These are phyloP conservation scores for Bombyx huttoni DNA, from an alignment of 2,888 invertebrate species.

Conservation along the genomic window DNA sequence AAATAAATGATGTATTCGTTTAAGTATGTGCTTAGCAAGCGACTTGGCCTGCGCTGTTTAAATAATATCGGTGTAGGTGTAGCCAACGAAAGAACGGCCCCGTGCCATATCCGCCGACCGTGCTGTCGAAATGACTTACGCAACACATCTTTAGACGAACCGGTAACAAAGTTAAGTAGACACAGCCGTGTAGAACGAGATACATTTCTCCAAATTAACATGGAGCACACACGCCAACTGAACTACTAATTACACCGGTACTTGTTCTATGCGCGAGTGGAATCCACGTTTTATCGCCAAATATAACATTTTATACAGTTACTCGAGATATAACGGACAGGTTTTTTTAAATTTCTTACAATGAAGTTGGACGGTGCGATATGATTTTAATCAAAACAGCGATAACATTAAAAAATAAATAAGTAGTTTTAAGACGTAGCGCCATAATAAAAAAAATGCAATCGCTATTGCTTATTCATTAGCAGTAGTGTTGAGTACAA, in stretches of 20 bases:
- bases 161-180: conserved; percentile 38
- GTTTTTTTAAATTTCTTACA: neutral
- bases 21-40: conserved; percentile 42
- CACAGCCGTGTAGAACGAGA: conserved; percentile 25
- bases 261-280: conserved; percentile 1
- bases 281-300: neutral
- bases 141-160: conserved; percentile 50
- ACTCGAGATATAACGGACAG: neutral
- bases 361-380: neutral
- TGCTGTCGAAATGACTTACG: conserved; percentile 59
- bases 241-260: conserved; percentile 8
- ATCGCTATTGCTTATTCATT: conserved; percentile 14
- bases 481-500: conserved; percentile 14
- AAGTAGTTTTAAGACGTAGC: neutral
- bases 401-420: neutral
- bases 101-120: conserved; percentile 58
- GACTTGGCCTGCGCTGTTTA: conserved; percentile 40
- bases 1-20: conserved; percentile 36
- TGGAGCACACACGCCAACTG: conserved; percentile 11
- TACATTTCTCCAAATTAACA: conserved; percentile 23
- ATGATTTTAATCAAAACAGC: neutral
- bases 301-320: neutral
- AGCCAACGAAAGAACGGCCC: conserved; percentile 57
- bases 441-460: neutral
- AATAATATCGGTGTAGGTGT: conserved; percentile 49